Evolutionary conservation across 2,113 vertebrate genomes (phyloP).

Genomic region (Cyanoliseus patagonus): DNA sequence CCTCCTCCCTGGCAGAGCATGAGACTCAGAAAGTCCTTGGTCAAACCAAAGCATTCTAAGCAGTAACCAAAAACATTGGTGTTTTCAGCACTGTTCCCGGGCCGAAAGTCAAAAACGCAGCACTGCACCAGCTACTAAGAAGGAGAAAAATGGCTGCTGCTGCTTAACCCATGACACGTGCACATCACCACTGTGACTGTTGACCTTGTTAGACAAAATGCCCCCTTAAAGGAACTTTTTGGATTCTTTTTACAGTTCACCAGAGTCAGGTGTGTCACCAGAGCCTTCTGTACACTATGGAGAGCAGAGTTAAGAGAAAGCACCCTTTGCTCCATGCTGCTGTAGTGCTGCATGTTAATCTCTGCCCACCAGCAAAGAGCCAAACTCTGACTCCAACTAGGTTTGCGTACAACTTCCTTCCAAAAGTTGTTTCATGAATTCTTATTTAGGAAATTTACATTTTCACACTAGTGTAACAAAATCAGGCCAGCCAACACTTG

Average conservation of each 20-base stretch:
- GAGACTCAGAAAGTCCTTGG: too few relatives aligned
- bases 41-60: too few relatives aligned
- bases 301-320: background rate
- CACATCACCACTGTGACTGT: background rate
- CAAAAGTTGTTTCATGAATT: background rate
- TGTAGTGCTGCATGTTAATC: too few relatives aligned
- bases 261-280: background rate
- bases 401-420: background rate
- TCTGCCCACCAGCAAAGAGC: background rate
- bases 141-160: too few relatives aligned
- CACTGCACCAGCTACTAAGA: too few relatives aligned
- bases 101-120: too few relatives aligned
- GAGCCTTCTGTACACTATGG: background rate
- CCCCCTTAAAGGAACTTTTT: background rate
- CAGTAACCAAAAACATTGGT: too few relatives aligned
- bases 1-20: too few relatives aligned
- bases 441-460: background rate
- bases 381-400: background rate
- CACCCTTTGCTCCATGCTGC: fast-evolving
- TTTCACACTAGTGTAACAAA: background rate
- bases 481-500: background rate
- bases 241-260: background rate
- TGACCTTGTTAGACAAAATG: background rate
- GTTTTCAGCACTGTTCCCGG: too few relatives aligned
- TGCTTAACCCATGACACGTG: too few relatives aligned